Evolutionary conservation across 2,888 invertebrate genomes (phyloP).

Genomic region (Lycophotia porphyrea): DNA sequence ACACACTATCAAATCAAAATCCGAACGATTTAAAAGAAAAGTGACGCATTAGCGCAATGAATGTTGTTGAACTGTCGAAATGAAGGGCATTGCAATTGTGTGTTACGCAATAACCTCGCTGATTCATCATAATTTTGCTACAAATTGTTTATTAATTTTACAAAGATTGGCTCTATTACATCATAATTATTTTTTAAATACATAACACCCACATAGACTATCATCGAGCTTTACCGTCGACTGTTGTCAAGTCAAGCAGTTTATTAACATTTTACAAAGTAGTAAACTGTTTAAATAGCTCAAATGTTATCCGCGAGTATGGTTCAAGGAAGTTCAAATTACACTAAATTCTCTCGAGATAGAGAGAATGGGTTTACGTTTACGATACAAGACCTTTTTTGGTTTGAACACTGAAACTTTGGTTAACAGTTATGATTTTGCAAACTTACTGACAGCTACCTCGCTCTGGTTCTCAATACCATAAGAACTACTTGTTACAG

Average conservation of each 20-base stretch:
- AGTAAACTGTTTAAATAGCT: conserved; percentile 35
- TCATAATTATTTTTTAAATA: background rate
- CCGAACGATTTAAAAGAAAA: background rate
- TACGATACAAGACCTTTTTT: background rate
- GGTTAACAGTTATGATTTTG: background rate
- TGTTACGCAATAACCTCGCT: background rate
- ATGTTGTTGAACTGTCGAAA: background rate
- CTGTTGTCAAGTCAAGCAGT: conserved; percentile 13
- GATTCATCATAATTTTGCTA: background rate
- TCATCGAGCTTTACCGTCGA: background rate
- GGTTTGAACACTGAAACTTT: background rate
- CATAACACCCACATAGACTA: background rate
- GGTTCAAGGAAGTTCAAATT: conserved; percentile 59
- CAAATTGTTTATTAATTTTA: background rate
- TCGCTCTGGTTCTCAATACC: background rate
- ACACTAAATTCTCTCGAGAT: conserved; percentile 46
- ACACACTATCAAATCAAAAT: background rate
- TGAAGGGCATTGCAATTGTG: background rate
- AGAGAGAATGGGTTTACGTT: conserved; percentile 12
- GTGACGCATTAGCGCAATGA: background rate
- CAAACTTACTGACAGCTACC: conserved; percentile 2
- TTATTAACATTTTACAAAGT: conserved; percentile 36
- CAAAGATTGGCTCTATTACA: background rate
- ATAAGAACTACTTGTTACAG: background rate
- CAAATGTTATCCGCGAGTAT: conserved; percentile 34